Evolutionary conservation across 2,113 vertebrate species (phyloP).

Genomic region (Toxostoma redivivum): DNA sequence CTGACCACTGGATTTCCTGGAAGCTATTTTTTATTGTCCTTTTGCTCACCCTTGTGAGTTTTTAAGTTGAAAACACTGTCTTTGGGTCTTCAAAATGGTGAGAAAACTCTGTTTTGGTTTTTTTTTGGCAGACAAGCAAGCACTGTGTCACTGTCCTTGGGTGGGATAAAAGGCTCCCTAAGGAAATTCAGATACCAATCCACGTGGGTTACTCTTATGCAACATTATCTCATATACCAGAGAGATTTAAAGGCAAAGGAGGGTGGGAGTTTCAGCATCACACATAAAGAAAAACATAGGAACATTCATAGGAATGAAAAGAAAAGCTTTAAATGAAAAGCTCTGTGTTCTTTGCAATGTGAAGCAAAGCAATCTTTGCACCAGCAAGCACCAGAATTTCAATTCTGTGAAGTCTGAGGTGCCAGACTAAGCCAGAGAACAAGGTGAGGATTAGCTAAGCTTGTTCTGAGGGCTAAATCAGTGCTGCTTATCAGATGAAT

Average conservation of each 20-base stretch:
- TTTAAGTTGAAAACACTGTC: background rate
- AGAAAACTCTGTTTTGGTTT: background rate
- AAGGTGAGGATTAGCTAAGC: background rate
- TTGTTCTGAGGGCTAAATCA: background rate
- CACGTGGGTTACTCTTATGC: background rate
- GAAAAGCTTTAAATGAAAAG: background rate
- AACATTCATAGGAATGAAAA: background rate
- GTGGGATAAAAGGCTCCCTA: background rate
- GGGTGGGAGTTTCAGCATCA: background rate
- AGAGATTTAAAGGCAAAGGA: background rate
- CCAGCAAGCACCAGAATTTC: background rate
- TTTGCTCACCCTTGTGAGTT: background rate
- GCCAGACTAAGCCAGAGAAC: background rate
- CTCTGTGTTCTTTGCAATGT: background rate
- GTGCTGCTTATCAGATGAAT: background rate
- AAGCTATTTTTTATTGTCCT: background rate
- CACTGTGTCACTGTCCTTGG: background rate
- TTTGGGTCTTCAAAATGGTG: background rate
- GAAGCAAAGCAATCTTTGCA: background rate
- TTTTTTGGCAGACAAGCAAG: background rate
- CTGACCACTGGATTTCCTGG: slow-evolving; percentile 12
- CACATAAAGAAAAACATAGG: background rate
- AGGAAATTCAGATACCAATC: background rate
- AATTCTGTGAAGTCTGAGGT: background rate
- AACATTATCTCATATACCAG: background rate